phyloP scores from a whole-genome alignment of 2,113 vertebrate genomes.

The Oncorhynchus gorbuscha region DNA sequence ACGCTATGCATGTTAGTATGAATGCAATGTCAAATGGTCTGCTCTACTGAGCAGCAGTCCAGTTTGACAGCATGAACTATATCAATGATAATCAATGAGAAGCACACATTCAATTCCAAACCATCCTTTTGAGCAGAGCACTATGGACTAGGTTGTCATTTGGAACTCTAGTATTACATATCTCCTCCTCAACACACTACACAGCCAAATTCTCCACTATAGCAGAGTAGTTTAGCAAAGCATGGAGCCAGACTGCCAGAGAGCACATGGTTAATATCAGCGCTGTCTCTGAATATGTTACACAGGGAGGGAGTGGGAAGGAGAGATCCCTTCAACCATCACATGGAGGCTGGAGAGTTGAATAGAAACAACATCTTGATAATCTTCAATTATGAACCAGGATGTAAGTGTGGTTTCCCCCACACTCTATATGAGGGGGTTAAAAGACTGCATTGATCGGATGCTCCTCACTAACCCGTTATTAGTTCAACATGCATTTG shows the following conservation, averaged over 20 bases:
- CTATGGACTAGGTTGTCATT: too few species aligned
- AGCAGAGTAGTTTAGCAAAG: not conserved
- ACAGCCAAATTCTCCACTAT: not conserved
- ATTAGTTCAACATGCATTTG: slow-evolving; percentile 31
- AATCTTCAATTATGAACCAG: slow-evolving; percentile 39
- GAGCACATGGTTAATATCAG: slow-evolving; percentile 13
- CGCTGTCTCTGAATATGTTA: not conserved
- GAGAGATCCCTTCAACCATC: not conserved
- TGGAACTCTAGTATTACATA: not conserved
- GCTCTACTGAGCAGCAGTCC: too few species aligned
- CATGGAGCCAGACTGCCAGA: not conserved
- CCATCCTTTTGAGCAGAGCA: too few species aligned
- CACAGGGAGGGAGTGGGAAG: not conserved
- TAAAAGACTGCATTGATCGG: slow-evolving; percentile 5
- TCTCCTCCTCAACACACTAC: not conserved
- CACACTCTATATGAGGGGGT: slow-evolving; percentile 16
- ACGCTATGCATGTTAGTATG: too few species aligned
- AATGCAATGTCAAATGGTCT: too few species aligned
- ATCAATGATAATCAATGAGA: too few species aligned
- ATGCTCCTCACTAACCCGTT: not conserved
- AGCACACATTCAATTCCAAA: too few species aligned
- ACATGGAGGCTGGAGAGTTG: slow-evolving; percentile 7
- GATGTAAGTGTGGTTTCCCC: slow-evolving; percentile 36
- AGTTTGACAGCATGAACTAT: too few species aligned
- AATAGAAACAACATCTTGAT: slow-evolving; percentile 14